Evolutionary conservation across 2,888 invertebrate genomes (phyloP).

Genomic region (Drosophila antonietae): DNA sequence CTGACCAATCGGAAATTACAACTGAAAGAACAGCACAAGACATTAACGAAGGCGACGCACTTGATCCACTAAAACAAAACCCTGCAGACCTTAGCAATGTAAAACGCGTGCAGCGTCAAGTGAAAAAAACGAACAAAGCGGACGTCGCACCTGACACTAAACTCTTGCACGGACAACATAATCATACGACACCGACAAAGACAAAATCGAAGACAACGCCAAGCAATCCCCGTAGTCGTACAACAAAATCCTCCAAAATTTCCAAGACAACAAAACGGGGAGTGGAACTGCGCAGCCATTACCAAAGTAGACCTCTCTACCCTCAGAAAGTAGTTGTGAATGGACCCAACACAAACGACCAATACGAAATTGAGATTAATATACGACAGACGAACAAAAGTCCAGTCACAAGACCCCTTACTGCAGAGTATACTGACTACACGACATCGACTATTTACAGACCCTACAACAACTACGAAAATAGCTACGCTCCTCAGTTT

Average conservation of each 20-base stretch:
- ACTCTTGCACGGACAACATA: conserved; percentile 41
- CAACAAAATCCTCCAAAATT: conserved; percentile 52
- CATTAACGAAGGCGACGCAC: not conserved
- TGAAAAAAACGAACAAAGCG: not conserved
- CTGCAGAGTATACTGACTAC: conserved; percentile 51
- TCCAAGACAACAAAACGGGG: conserved; percentile 62
- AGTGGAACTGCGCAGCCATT: conserved; percentile 77
- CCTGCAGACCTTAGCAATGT: not conserved
- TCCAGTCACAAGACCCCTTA: conserved; percentile 48
- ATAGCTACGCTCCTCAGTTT: conserved; percentile 69
- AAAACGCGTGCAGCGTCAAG: conserved; percentile 29
- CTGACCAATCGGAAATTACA: not conserved
- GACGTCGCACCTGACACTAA: conserved; percentile 1
- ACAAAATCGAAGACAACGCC: conserved; percentile 17
- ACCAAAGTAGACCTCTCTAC: conserved; percentile 69
- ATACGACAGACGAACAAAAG: conserved; percentile 83
- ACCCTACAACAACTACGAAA: conserved; percentile 63
- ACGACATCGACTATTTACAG: conserved; percentile 71
- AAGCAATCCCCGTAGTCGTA: conserved; percentile 19
- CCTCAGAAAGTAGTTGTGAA: conserved; percentile 82
- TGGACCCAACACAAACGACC: conserved; percentile 75
- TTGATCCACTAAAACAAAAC: conserved; percentile 6
- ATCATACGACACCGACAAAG: conserved; percentile 25
- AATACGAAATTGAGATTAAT: conserved; percentile 84
- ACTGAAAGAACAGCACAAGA: not conserved